These are phyloP conservation scores for Oreohelix idahoensis DNA, from an alignment of 1,140 invertebrate species.

Conservation along the genomic window DNA sequence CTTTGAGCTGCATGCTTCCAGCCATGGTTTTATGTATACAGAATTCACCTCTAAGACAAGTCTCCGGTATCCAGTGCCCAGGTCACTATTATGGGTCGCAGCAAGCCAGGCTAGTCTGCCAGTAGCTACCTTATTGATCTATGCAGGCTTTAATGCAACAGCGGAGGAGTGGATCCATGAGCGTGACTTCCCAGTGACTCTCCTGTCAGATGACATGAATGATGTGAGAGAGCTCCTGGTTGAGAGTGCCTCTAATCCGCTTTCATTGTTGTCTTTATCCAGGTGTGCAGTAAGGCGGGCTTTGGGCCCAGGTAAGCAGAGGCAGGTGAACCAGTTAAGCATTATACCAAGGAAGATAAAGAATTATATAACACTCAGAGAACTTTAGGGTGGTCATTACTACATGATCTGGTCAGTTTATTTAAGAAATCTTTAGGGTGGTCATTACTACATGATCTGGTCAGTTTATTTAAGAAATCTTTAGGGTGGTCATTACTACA, in stretches of 20 bases:
- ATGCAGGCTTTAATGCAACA: slow-evolving; percentile 58
- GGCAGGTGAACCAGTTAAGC: slow-evolving; percentile 46
- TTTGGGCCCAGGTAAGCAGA: slow-evolving; percentile 44
- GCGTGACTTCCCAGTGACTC: slow-evolving; percentile 40
- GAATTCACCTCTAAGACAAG: slow-evolving; percentile 48
- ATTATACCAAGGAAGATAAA: slow-evolving; percentile 56
- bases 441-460: too few relatives aligned
- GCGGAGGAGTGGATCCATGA: slow-evolving; percentile 56
- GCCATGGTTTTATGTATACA: slow-evolving; percentile 61
- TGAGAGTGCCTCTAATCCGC: slow-evolving; percentile 49
- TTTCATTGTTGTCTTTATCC: slow-evolving; percentile 53
- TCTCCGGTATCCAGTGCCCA: slow-evolving; percentile 46
- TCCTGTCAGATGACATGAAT: slow-evolving; percentile 21
- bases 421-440: too few relatives aligned
- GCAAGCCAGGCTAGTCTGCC: slow-evolving; percentile 42
- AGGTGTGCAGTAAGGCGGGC: slow-evolving; percentile 51
- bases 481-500: too few relatives aligned
- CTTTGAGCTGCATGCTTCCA: slow-evolving; percentile 45
- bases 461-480: too few relatives aligned
- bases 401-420: too few relatives aligned
- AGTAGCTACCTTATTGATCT: slow-evolving; percentile 49
- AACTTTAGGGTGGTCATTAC: too few relatives aligned
- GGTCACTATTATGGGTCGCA: slow-evolving; percentile 60
- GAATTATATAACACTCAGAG: slow-evolving; percentile 54
- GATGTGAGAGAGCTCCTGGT: slow-evolving; percentile 41